Conservation (phyloP, 2,888 invertebrate genomes). For the Drosophila setosimentum region DNA sequence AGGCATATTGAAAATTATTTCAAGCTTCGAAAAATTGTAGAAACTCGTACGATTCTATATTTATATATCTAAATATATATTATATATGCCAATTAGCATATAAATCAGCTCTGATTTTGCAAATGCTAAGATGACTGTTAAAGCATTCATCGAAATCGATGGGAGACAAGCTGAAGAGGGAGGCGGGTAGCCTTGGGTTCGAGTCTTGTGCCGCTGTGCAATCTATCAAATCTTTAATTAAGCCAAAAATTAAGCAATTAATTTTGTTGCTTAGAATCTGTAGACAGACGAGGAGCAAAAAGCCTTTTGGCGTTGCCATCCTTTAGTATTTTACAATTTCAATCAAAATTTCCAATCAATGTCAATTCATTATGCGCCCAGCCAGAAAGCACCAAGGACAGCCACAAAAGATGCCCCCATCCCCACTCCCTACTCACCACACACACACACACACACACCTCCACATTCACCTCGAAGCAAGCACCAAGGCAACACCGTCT, state of each 20-base stretch:
- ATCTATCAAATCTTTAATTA: conserved; percentile 78
- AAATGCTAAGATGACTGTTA: conserved; percentile 58
- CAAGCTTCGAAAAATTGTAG: neutral
- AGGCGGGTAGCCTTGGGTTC: neutral
- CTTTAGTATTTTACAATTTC: conserved; percentile 72
- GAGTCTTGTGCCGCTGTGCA: conserved; percentile 8
- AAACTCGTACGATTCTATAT: neutral
- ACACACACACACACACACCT: neutral
- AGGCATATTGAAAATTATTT: neutral
- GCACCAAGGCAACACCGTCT: conserved; percentile 53
- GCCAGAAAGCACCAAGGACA: conserved; percentile 20
- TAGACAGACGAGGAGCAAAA: conserved; percentile 1
- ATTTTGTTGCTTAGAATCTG: conserved; percentile 57
- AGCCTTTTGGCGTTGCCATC: conserved; percentile 49
- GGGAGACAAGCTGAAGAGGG: neutral
- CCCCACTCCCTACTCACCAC: neutral
- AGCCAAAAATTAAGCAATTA: conserved; percentile 81
- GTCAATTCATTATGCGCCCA: conserved; percentile 82
- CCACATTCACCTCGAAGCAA: neutral
- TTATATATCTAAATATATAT: neutral
- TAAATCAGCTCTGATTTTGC: neutral
- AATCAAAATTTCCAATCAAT: conserved; percentile 85
- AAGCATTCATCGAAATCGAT: conserved; percentile 24
- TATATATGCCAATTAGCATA: neutral
- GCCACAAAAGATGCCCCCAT: conserved; percentile 51